Evolutionary conservation across 2,888 invertebrate genomes (phyloP).

Genomic region (Cantharis nigra): DNA sequence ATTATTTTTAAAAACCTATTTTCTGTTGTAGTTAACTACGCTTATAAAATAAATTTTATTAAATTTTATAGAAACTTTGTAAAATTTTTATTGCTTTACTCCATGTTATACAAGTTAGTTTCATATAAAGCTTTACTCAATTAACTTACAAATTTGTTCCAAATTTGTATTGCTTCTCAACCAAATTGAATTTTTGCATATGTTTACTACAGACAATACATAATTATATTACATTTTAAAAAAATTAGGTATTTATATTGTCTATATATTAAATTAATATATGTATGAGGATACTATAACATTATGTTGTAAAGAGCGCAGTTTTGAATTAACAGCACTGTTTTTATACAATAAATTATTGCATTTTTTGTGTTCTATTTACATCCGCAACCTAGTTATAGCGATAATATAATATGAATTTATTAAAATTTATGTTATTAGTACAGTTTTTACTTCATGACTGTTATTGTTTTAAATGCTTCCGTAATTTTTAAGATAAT

Average conservation of each 20-base stretch:
- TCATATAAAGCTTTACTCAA: background rate
- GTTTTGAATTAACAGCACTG: background rate
- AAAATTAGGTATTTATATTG: too few relatives aligned
- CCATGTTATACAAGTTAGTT: background rate
- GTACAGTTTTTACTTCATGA: background rate
- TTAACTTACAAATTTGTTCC: background rate
- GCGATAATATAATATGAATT: background rate
- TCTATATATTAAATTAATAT: background rate
- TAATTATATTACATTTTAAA: background rate
- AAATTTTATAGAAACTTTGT: too few relatives aligned
- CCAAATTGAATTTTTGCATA: background rate
- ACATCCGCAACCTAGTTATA: background rate
- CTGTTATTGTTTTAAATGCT: background rate
- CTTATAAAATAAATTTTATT: too few relatives aligned
- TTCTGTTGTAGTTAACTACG: too few relatives aligned
- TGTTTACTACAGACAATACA: background rate
- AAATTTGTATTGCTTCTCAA: background rate
- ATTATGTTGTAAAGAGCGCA: background rate
- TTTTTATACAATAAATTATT: background rate
- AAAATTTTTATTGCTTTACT: background rate
- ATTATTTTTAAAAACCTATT: too few relatives aligned
- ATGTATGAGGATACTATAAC: background rate
- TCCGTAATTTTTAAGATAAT: background rate
- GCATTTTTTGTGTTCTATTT: background rate
- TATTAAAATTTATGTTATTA: background rate